Conservation (phyloP, 2,797 vertebrate species). For the Platalea minor region DNA sequence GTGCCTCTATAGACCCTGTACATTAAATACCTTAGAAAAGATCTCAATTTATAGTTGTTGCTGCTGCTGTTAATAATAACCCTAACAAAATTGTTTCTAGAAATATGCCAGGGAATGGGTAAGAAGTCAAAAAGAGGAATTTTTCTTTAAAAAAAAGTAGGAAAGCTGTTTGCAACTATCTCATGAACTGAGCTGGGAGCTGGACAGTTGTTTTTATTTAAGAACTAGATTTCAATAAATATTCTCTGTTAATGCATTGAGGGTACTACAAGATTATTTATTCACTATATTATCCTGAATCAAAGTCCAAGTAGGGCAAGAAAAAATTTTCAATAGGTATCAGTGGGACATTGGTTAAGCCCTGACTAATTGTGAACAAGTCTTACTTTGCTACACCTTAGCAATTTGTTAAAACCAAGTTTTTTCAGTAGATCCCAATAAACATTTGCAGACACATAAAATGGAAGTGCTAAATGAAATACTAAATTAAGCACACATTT, state of each 20-base stretch:
- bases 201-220: not conserved
- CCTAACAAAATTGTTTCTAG: not conserved
- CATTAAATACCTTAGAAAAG: not conserved
- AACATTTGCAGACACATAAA: not conserved
- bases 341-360: not conserved
- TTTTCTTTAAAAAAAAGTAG: not conserved
- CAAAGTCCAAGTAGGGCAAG: not conserved
- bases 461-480: not conserved
- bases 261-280: not conserved
- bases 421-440: not conserved
- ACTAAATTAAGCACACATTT: not conserved
- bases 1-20: not conserved
- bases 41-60: not conserved
- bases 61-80: not conserved
- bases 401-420: not conserved
- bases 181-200: not conserved
- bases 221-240: not conserved
- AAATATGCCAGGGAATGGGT: fast-evolving
- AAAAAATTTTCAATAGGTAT: not conserved
- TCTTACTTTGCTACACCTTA: not conserved
- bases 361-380: not conserved
- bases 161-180: not conserved
- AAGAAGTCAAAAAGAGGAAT: not conserved
- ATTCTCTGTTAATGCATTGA: not conserved
- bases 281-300: not conserved